Evolutionary conservation across 1,140 invertebrate species (phyloP).

Genomic region (Nasonia longicornis): DNA sequence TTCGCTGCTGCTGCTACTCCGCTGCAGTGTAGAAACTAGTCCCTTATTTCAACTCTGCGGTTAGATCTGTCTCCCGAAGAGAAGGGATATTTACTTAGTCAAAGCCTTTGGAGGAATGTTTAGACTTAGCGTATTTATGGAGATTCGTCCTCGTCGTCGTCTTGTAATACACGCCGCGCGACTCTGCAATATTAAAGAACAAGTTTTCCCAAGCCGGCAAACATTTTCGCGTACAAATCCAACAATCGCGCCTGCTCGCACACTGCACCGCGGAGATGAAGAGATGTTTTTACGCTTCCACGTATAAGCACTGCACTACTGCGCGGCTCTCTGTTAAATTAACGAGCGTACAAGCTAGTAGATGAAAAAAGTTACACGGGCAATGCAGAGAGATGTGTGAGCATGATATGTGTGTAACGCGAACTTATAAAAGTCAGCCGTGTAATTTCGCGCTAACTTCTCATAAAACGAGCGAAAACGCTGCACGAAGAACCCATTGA

Average conservation of each 20-base stretch:
- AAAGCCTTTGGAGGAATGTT: conserved; percentile 51
- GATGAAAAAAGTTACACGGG: background rate
- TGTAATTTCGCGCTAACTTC: conserved; percentile 3
- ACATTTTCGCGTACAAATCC: too few species aligned
- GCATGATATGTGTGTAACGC: background rate
- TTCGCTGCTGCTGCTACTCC: background rate
- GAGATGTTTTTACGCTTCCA: background rate
- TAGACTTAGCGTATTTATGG: conserved; percentile 4
- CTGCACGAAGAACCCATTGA: conserved; percentile 2
- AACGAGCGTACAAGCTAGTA: background rate
- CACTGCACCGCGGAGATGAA: background rate
- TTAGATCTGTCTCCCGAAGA: conserved; percentile 43
- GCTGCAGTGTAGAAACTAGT: conserved; percentile 37
- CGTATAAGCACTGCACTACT: too few species aligned
- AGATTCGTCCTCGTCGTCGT: background rate
- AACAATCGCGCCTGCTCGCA: too few species aligned
- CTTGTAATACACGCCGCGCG: background rate
- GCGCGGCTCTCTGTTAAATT: background rate
- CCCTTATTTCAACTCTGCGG: conserved; percentile 55
- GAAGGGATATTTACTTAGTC: conserved; percentile 51
- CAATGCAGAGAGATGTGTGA: background rate
- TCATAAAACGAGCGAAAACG: conserved; percentile 1
- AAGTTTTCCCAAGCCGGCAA: too few species aligned
- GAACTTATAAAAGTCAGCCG: conserved; percentile 1
- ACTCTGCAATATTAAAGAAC: background rate